Evolutionary conservation across 2,113 vertebrate species (phyloP).

Genomic region (Trogon surrucura): DNA sequence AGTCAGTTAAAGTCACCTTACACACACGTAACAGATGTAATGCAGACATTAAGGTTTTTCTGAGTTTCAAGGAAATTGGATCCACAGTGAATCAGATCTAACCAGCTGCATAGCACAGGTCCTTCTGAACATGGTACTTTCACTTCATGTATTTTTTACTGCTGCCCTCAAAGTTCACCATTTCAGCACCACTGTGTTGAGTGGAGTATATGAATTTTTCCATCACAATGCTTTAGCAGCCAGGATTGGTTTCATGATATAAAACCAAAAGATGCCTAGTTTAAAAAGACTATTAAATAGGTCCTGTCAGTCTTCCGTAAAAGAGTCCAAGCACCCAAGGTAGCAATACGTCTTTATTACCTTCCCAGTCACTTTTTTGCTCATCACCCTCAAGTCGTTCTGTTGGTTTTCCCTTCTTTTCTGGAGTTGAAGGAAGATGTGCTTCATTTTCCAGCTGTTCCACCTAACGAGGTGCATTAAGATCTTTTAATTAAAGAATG

Average conservation of each 20-base stretch:
- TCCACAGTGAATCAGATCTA: not conserved
- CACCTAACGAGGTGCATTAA: conserved; percentile 45
- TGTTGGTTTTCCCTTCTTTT: conserved; percentile 11
- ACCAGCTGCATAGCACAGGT: not conserved
- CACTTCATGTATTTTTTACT: not conserved
- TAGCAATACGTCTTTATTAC: conserved; percentile 24
- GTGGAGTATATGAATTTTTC: not conserved
- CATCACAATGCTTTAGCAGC: not conserved
- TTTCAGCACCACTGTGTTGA: not conserved
- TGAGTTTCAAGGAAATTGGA: not conserved
- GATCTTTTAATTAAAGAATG: not conserved
- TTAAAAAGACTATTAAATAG: not conserved
- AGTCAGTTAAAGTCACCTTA: not conserved
- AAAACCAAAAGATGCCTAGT: not conserved
- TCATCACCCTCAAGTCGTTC: not conserved
- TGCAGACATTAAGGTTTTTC: not conserved
- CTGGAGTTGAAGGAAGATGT: not conserved
- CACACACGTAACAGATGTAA: not conserved
- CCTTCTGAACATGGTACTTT: not conserved
- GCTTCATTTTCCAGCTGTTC: conserved; percentile 32
- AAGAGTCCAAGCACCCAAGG: not conserved
- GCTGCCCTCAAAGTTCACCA: not conserved
- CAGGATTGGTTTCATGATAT: not conserved
- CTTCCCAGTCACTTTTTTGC: conserved; percentile 28
- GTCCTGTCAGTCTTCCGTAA: not conserved